phyloP scores from a whole-genome alignment of 1,140 invertebrate genomes.

The Ceratina calcarata region DNA sequence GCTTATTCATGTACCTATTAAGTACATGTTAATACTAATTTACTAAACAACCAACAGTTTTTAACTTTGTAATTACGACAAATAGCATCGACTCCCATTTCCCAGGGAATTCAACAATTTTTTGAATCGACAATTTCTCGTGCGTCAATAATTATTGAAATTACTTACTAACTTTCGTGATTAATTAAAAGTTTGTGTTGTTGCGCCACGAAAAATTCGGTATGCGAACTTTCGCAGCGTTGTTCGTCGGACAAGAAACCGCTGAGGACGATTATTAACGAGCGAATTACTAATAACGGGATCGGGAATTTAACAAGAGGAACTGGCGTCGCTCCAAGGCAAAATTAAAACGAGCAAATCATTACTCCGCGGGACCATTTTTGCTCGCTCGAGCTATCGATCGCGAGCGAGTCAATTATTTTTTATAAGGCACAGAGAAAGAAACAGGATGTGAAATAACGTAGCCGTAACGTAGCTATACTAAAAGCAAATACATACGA shows the following conservation, averaged over 20 bases:
- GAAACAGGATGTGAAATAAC: not conserved
- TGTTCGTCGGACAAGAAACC: not conserved
- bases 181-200: not conserved
- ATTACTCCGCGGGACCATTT: constrained; percentile 12
- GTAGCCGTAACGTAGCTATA: not conserved
- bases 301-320: constrained; percentile 30
- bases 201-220: not conserved
- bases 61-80: not conserved
- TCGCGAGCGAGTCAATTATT: constrained; percentile 2
- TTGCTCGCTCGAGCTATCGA: not conserved
- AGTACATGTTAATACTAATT: not conserved
- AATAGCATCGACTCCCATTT: not conserved
- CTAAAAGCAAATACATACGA: too few species aligned
- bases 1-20: too few species aligned
- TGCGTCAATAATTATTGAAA: not conserved
- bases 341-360: constrained; percentile 36
- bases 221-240: constrained; percentile 23
- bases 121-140: not conserved
- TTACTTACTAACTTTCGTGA: not conserved
- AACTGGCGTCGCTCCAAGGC: constrained; percentile 38
- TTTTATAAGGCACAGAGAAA: not conserved
- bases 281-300: constrained; percentile 38
- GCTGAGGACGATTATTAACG: constrained; percentile 29
- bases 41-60: constrained; percentile 12
- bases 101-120: not conserved